These are phyloP conservation scores for Sebastes fasciatus DNA, from an alignment of 2,113 vertebrate species.

Conservation along the genomic window DNA sequence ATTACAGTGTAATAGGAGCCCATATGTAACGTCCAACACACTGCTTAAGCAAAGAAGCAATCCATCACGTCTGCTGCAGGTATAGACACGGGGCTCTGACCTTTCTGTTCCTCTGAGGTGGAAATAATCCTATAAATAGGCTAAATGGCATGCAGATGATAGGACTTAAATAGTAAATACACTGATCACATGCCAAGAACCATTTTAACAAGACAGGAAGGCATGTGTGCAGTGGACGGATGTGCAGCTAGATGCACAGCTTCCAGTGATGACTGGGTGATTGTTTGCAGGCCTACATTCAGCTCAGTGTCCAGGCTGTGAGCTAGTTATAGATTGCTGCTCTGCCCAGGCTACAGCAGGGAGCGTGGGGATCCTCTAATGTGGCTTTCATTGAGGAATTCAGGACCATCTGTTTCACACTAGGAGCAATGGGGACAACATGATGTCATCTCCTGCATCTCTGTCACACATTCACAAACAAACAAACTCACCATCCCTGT, in stretches of 20 bases:
- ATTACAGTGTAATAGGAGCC: constrained; percentile 20
- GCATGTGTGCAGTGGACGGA: constrained; percentile 7
- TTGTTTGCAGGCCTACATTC: not conserved
- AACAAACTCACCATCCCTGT: not conserved
- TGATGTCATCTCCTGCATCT: constrained; percentile 62
- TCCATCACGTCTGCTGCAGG: constrained; percentile 8
- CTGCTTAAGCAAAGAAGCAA: constrained; percentile 14
- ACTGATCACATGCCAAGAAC: constrained; percentile 45
- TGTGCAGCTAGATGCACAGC: not conserved
- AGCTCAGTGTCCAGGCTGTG: not conserved
- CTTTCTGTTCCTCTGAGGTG: constrained; percentile 18
- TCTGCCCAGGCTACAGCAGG: not conserved
- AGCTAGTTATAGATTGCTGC: not conserved
- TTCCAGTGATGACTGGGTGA: not conserved
- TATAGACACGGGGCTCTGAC: not conserved
- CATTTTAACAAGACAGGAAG: constrained; percentile 3
- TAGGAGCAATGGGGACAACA: constrained; percentile 11
- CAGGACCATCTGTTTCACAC: constrained; percentile 46
- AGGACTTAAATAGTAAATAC: constrained; percentile 52
- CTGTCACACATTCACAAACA: constrained; percentile 27
- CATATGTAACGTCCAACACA: not conserved
- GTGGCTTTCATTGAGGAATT: constrained; percentile 45
- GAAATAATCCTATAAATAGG: constrained; percentile 65
- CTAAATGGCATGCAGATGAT: constrained; percentile 43
- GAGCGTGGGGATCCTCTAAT: not conserved